Conservation (phyloP, 35 echinoderm and acorn worm species). For the Heliocidaris erythrogramma region DNA sequence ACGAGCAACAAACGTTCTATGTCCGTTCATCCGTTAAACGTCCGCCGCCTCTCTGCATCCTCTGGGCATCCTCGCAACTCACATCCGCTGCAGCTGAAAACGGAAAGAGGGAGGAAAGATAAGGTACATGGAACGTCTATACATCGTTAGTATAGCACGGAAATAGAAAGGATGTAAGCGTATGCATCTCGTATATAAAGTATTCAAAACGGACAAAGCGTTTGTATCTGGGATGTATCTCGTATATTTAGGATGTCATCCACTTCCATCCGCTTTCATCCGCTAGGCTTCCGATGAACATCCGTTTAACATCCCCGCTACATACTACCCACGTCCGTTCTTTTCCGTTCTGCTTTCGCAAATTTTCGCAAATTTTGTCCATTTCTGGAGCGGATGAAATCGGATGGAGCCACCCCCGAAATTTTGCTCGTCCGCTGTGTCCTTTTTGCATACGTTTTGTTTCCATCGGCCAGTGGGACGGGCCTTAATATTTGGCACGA, state of each 20-base stretch:
- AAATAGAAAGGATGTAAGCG: constrained; percentile 43
- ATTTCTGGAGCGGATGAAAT: too few relatives aligned
- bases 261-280: constrained; percentile 10
- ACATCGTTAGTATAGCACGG: constrained; percentile 31
- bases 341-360: too few relatives aligned
- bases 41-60: constrained; percentile 20
- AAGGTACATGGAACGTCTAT: background rate
- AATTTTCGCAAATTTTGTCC: too few relatives aligned
- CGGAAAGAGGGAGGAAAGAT: constrained; percentile 25
- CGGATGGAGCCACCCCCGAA: too few relatives aligned
- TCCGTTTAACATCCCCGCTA: constrained; percentile 10
- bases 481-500: too few relatives aligned
- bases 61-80: constrained; percentile 24
- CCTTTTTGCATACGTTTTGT: too few relatives aligned
- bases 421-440: too few relatives aligned
- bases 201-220: constrained; percentile 30
- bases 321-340: too few relatives aligned
- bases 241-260: constrained; percentile 30
- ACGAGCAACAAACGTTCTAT: constrained; percentile 28
- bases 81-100: constrained; percentile 29
- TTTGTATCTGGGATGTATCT: constrained; percentile 30
- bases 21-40: too few relatives aligned
- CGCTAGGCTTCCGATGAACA: background rate
- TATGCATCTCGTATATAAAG: constrained; percentile 40
- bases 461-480: too few relatives aligned